These are phyloP conservation scores for Drosophila suzukii DNA, from an alignment of 1,140 invertebrate genomes.

Conservation along the genomic window DNA sequence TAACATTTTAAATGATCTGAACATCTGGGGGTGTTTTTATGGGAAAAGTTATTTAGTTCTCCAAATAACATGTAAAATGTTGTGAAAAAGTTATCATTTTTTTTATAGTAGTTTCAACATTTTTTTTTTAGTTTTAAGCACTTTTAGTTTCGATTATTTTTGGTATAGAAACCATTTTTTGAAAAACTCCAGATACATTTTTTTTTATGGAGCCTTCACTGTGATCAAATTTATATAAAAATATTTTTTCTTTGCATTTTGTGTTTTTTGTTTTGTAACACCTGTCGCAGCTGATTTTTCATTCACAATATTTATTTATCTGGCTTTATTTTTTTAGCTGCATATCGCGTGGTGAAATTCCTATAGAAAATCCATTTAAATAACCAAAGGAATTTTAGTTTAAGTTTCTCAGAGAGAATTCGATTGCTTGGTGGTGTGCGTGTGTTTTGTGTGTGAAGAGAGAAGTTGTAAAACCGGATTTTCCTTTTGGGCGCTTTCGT, in stretches of 20 bases:
- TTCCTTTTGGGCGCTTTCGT: conserved; percentile 72
- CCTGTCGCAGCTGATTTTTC: conserved; percentile 25
- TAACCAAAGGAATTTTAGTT: conserved; percentile 24
- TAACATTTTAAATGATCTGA: conserved; percentile 2
- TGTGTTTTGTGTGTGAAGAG: conserved; percentile 10
- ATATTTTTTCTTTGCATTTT: conserved; percentile 5
- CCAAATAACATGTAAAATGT: no score
- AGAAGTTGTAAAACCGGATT: conserved; percentile 83
- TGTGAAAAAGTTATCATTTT: not conserved
- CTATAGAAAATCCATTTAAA: conserved; percentile 19
- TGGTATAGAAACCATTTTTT: no score
- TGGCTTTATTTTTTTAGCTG: conserved; percentile 17
- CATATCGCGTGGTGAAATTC: conserved; percentile 12
- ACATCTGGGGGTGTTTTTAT: not conserved
- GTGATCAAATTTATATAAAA: conserved; percentile 12
- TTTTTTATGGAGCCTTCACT: conserved; percentile 7
- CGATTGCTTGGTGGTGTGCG: not conserved
- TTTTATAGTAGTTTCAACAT: not conserved
- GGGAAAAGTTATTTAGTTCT: no score
- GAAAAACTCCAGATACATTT: not conserved
- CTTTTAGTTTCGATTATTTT: not conserved
- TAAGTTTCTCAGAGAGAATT: conserved; percentile 29
- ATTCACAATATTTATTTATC: conserved; percentile 31
- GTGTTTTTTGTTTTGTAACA: conserved; percentile 5
- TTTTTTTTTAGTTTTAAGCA: not conserved